Evolutionary conservation across 1,140 invertebrate species (phyloP).

Genomic region (Portunus trituberculatus): DNA sequence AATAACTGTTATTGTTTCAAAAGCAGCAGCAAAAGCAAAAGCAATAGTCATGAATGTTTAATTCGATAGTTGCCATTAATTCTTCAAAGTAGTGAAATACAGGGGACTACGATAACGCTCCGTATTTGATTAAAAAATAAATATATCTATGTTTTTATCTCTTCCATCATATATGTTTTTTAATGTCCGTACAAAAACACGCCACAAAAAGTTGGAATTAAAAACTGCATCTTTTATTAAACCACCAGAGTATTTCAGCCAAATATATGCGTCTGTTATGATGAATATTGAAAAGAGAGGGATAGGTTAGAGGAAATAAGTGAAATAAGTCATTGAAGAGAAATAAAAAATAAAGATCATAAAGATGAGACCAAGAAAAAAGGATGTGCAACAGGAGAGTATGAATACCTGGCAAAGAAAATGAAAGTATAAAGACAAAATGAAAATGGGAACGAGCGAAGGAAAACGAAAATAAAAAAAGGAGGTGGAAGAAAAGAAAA

Average conservation of each 20-base stretch:
- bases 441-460: neutral
- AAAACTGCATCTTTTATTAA: neutral
- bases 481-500: neutral
- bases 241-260: neutral
- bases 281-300: too few relatives aligned
- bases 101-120: neutral
- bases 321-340: too few relatives aligned
- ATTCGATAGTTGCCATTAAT: too few relatives aligned
- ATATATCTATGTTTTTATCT: neutral
- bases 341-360: too few relatives aligned
- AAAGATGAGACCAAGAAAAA: too few relatives aligned
- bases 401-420: too few relatives aligned
- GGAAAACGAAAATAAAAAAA: neutral
- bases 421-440: too few relatives aligned
- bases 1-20: too few relatives aligned
- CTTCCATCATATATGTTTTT: neutral
- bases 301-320: too few relatives aligned
- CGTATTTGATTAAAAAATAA: neutral
- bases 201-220: neutral
- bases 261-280: neutral
- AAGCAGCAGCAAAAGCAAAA: too few relatives aligned
- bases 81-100: neutral
- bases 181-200: neutral
- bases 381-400: too few relatives aligned
- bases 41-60: too few relatives aligned